Evolutionary conservation across 2,113 vertebrate genomes (phyloP).

Genomic region (Callopanchax toddi): DNA sequence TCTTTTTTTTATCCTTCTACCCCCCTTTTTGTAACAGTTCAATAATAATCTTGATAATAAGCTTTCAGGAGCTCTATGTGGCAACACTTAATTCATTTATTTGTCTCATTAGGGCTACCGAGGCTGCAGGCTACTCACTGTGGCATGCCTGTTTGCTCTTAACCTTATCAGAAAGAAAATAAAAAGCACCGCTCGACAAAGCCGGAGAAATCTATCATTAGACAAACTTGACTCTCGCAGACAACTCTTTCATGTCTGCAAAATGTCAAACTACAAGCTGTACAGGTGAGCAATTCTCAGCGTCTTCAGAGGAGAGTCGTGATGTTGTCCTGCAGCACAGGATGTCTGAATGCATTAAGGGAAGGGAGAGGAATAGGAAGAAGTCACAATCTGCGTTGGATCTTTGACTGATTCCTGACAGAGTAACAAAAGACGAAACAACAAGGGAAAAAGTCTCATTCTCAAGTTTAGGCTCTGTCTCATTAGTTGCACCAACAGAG

Average conservation of each 20-base stretch:
- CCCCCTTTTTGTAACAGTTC: slow-evolving; percentile 90
- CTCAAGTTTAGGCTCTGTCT: slow-evolving; percentile 52
- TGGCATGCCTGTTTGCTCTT: slow-evolving; percentile 83
- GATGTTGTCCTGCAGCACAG: slow-evolving; percentile 22
- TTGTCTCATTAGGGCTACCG: slow-evolving; percentile 93
- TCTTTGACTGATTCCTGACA: slow-evolving; percentile 39
- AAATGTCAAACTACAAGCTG: slow-evolving; percentile 39
- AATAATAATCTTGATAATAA: slow-evolving; percentile 98
- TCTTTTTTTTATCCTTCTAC: slow-evolving; percentile 77
- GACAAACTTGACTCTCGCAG: slow-evolving; percentile 54
- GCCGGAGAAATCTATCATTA: slow-evolving; percentile 71
- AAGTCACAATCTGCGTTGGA: slow-evolving; percentile 33
- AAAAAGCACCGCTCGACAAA: slow-evolving; percentile 80
- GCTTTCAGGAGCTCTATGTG: slow-evolving; percentile 92
- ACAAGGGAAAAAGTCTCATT: slow-evolving; percentile 11
- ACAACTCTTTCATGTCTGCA: slow-evolving; percentile 44
- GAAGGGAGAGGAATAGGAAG: slow-evolving; percentile 17
- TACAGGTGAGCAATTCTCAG: slow-evolving; percentile 24
- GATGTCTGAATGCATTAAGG: slow-evolving; percentile 33
- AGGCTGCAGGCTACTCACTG: slow-evolving; percentile 81
- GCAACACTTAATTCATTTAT: slow-evolving; percentile 96
- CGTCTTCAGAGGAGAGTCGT: slow-evolving; percentile 10
- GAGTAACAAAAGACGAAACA: slow-evolving; percentile 10
- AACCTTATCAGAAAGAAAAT: slow-evolving; percentile 76
- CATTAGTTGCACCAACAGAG: slow-evolving; percentile 51